phyloP scores from a whole-genome alignment of 2,797 vertebrate species.

The Lates japonicus region DNA sequence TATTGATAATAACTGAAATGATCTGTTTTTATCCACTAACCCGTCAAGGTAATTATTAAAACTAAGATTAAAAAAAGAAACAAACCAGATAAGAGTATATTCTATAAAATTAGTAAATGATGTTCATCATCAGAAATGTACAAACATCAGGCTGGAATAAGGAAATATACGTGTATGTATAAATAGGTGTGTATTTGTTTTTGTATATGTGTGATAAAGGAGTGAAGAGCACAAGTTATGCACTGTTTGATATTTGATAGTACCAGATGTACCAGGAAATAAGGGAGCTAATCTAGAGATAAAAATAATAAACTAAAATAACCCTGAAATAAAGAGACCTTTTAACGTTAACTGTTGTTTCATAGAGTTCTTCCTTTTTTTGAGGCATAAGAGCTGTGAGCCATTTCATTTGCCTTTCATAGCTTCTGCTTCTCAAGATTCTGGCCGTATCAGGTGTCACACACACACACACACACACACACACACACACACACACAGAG shows the following conservation, averaged over 20 bases:
- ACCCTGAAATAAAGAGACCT: background rate
- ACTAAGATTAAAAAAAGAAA: background rate
- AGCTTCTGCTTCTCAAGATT: slow-evolving; percentile 15
- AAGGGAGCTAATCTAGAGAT: background rate
- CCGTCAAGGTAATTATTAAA: background rate
- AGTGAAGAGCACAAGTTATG: background rate
- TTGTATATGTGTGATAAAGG: background rate
- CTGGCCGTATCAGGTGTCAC: slow-evolving; percentile 36
- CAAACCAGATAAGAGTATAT: background rate
- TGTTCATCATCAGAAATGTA: too few relatives aligned
- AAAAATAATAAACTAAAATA: background rate
- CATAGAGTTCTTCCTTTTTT: too few relatives aligned
- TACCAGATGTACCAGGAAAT: too few relatives aligned
- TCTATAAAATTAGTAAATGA: background rate
- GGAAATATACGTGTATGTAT: background rate
- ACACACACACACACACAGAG: slow-evolving; percentile 11
- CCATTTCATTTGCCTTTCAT: background rate
- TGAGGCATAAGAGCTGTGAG: too few relatives aligned
- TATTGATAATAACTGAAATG: background rate
- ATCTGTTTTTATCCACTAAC: background rate
- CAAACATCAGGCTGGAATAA: too few relatives aligned
- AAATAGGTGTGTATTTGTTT: background rate
- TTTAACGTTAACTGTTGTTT: too few relatives aligned
- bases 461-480: slow-evolving; percentile 15
- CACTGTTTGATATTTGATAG: background rate